Conservation (phyloP, 2,113 vertebrate genomes). For the Lipotes vexillifer region DNA sequence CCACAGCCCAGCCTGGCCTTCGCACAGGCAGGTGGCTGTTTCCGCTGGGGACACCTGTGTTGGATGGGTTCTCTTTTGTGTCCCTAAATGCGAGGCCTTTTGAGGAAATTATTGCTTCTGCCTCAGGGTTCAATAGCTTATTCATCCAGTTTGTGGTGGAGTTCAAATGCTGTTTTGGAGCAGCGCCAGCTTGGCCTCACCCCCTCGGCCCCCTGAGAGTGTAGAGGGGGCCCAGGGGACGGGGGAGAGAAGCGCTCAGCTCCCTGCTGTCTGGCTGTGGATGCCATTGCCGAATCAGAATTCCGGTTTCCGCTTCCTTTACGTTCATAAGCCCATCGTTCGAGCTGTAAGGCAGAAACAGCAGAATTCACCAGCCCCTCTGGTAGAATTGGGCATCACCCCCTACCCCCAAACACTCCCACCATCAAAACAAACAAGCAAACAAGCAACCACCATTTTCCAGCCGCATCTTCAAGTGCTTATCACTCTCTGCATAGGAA, state of each 20-base stretch:
- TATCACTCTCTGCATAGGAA: neutral
- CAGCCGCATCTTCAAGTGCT: neutral
- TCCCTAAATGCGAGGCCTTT: neutral
- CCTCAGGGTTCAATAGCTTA: neutral
- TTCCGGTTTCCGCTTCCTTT: neutral
- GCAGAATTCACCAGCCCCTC: neutral
- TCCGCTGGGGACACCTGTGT: neutral
- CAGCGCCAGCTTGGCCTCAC: neutral
- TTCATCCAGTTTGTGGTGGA: neutral
- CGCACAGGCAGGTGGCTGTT: neutral
- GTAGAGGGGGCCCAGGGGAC: neutral
- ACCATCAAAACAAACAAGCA: neutral
- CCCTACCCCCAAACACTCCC: fast-evolving
- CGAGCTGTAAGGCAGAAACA: neutral
- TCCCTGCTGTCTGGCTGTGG: neutral
- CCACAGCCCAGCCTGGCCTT: neutral
- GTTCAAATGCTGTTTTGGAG: neutral
- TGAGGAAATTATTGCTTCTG: neutral
- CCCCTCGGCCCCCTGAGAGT: neutral
- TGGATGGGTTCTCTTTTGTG: neutral
- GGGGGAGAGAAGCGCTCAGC: neutral
- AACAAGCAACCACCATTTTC: neutral
- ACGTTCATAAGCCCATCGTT: neutral
- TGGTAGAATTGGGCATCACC: neutral
- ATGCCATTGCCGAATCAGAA: neutral